Evolutionary conservation across 2,113 vertebrate genomes (phyloP), one percentile per base, ranked within the genome.

Genomic region (Protobothrops mucrosquamatus): DNA sequence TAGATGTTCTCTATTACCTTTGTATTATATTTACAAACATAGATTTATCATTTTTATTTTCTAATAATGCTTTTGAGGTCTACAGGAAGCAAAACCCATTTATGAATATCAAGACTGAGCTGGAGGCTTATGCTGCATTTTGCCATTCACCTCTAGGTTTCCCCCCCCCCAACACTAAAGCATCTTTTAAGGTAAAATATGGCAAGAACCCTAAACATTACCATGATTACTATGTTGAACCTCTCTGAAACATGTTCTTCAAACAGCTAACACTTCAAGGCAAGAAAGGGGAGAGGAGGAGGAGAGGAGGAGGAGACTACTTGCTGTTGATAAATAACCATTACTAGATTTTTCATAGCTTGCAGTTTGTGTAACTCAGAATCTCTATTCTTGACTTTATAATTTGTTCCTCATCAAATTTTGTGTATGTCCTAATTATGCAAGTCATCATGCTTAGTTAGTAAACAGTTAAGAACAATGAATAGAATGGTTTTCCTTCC

Each of bases 391-490:
- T 85, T 94, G 39, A 0, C 4, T 34, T 11, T 24, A 92, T 91
- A 91, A 92, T n/a, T 6, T 57, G 85, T 86, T 87, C 14, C 85
- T 87, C 88, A 54, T 48, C 34, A 91, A 74, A 4, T 55, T 39
- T 18, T 91, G 1, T 3, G 61, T 34, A 52, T 91, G 24, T 88
- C 88, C 91, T 64, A 29, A 95, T 88, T 0, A 11, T 39, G 90
- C 20, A 29, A 59, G 15, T 23, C 91, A 48, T 92, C 88, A 95
- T 90, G 56, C 92, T 2, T 6, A 29, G 94, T 57, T 55, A 87
- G 91, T 93, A 94, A 97, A 95, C 20, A 95, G 96, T 97, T 96
- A 96, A 90, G 48, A 87, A 89, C 48, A 29, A 14, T 92, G n/a
- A 86, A 34, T 34, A 56, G 94, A 55, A 48, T 43, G 89, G 89